Percentiles rank a stretch among this genome's conserved stretches.
These are phyloP conservation scores for Poecilia velifera DNA, from an alignment of 2,797 vertebrate species.

Conservation along the genomic window DNA sequence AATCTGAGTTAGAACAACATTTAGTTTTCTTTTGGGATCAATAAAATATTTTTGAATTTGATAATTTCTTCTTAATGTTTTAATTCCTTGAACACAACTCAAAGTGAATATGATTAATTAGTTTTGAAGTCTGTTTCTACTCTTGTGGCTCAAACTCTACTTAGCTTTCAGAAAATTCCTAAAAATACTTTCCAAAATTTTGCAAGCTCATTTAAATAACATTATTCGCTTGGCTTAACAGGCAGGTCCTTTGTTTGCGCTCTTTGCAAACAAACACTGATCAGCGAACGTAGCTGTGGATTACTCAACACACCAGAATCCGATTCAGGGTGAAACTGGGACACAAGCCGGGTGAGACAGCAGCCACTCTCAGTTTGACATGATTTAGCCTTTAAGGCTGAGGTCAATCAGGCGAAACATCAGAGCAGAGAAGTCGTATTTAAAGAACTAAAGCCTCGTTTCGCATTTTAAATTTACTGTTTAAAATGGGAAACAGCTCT, in stretches of 20 bases:
- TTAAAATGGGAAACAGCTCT: slow-evolving; percentile 12
- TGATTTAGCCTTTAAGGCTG: slow-evolving; percentile 22
- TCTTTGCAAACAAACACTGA: slow-evolving; percentile 7
- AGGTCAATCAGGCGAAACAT: slow-evolving; percentile 31
- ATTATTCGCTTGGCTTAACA: slow-evolving; percentile 5
- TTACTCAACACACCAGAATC: slow-evolving; percentile 40
- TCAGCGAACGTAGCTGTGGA: slow-evolving; percentile 2
- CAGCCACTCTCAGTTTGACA: slow-evolving; percentile 40
- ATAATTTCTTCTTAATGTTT: background rate
- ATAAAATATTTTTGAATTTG: too few relatives aligned
- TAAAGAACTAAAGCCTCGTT: slow-evolving; percentile 5
- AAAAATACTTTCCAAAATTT: background rate
- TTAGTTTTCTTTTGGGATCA: too few relatives aligned
- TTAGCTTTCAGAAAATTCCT: background rate
- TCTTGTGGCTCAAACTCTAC: background rate
- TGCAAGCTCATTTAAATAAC: background rate
- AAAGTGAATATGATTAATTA: background rate
- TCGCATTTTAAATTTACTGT: background rate
- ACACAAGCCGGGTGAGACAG: slow-evolving; percentile 32
- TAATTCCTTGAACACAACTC: background rate
- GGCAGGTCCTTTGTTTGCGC: background rate
- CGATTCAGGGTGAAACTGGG: slow-evolving; percentile 33
- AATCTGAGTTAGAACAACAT: too few relatives aligned
- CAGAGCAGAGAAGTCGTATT: slow-evolving; percentile 11
- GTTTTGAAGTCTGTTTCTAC: background rate